phyloP scores from a whole-genome alignment of 2,888 invertebrate species.

The Cheilosia vernalis region DNA sequence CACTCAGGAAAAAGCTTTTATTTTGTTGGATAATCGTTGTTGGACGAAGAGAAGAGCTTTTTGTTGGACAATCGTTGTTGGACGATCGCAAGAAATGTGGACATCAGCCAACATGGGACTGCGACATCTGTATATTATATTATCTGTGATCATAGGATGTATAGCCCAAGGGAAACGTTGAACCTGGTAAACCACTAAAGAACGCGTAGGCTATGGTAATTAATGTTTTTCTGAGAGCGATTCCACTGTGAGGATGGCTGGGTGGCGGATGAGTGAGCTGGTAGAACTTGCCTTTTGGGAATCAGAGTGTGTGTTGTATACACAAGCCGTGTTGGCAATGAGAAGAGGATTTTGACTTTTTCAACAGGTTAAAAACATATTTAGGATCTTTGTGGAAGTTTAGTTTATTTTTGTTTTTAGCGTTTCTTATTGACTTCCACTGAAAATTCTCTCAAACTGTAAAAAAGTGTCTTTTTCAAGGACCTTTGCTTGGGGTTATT shows the following conservation, averaged over 20 bases:
- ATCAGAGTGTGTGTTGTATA: slow-evolving; percentile 36
- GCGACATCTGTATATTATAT: too few relatives aligned
- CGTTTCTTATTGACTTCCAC: background rate
- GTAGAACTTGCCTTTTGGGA: slow-evolving; percentile 39
- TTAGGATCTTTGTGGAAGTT: slow-evolving; percentile 20
- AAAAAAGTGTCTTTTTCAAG: background rate
- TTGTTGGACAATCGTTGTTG: too few relatives aligned
- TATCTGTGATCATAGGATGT: too few relatives aligned
- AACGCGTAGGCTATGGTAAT: slow-evolving; percentile 54
- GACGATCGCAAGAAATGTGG: too few relatives aligned
- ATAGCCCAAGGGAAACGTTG: slow-evolving; percentile 7
- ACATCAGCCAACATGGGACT: too few relatives aligned
- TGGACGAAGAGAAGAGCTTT: too few relatives aligned
- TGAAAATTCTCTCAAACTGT: background rate
- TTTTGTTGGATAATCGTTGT: too few relatives aligned
- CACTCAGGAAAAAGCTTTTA: too few relatives aligned
- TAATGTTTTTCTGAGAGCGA: slow-evolving; percentile 60
- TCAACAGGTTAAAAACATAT: slow-evolving; percentile 67
- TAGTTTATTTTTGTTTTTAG: background rate
- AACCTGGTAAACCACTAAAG: slow-evolving; percentile 42
- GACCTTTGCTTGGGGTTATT: too few relatives aligned
- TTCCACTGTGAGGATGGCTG: slow-evolving; percentile 40
- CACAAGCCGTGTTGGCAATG: slow-evolving; percentile 25
- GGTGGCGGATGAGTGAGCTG: slow-evolving; percentile 53
- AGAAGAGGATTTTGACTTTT: slow-evolving; percentile 39